Evolutionary conservation across 2,888 invertebrate species (phyloP).

Genomic region (Patella pellucida): DNA sequence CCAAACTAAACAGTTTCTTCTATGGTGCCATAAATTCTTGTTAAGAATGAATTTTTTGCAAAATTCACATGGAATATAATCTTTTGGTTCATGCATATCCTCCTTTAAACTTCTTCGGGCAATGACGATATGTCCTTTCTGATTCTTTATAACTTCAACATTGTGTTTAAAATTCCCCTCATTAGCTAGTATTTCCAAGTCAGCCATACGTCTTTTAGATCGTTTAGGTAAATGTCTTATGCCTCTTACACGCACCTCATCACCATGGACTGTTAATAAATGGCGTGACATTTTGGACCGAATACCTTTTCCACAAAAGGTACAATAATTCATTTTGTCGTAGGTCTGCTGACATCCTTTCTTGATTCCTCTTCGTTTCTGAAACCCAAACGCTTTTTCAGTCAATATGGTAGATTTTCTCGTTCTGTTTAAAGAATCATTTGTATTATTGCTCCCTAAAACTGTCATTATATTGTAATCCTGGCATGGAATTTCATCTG

Average conservation of each 20-base stretch:
- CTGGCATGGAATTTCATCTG: conserved; percentile 6
- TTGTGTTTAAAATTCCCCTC: conserved; percentile 39
- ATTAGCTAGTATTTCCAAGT: conserved; percentile 34
- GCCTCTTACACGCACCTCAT: conserved; percentile 23
- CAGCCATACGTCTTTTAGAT: conserved; percentile 26
- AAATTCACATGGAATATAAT: background rate
- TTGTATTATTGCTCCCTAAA: background rate
- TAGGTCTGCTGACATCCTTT: conserved; percentile 32
- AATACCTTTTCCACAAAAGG: conserved; percentile 30
- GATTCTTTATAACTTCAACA: conserved; percentile 27
- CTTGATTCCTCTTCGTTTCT: conserved; percentile 8
- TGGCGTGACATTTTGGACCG: conserved; percentile 33
- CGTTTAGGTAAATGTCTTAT: conserved; percentile 27
- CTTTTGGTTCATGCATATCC: background rate
- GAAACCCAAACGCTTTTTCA: background rate
- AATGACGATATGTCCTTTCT: background rate
- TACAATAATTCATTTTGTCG: conserved; percentile 36
- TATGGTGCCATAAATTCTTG: background rate
- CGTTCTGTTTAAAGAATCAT: background rate
- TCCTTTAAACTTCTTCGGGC: conserved; percentile 7
- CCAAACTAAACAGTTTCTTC: background rate
- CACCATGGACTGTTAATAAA: conserved; percentile 28
- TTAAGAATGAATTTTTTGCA: conserved; percentile 5
- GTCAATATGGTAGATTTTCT: background rate
- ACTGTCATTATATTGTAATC: background rate